Percentiles rank a stretch among this genome's conserved stretches.
Evolutionary conservation across 2,113 vertebrate species (phyloP).

Genomic region (Dicaeum eximium): DNA sequence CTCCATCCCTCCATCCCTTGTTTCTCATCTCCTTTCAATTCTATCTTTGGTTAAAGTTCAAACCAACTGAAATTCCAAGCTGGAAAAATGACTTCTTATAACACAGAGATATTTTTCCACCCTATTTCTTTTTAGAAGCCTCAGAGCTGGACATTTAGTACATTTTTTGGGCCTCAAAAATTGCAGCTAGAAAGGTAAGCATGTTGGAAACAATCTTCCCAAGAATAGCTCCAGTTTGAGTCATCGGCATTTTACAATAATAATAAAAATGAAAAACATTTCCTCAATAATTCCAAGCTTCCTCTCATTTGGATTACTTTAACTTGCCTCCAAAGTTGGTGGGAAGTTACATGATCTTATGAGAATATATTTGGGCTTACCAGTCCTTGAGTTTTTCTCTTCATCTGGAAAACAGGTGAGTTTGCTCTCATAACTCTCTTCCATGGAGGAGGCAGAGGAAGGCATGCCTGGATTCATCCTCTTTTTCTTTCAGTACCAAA

Average conservation of each 20-base stretch:
- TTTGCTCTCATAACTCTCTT: not conserved
- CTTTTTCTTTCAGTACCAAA: not conserved
- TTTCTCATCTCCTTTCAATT: not conserved
- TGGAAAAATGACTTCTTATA: not conserved
- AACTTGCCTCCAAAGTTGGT: not conserved
- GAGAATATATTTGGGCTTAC: not conserved
- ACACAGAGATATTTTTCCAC: not conserved
- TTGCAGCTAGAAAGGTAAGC: not conserved
- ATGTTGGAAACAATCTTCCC: not conserved
- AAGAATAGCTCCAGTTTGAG: not conserved
- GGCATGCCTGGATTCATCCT: not conserved
- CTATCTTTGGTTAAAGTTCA: not conserved
- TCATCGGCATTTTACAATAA: not conserved
- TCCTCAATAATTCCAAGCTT: conserved; percentile 31
- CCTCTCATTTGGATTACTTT: not conserved
- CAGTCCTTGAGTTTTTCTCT: not conserved
- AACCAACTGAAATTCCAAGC: not conserved
- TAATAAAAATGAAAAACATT: conserved; percentile 41
- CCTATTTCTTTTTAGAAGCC: not conserved
- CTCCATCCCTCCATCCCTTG: fast-evolving
- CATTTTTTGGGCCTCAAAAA: not conserved
- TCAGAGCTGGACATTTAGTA: not conserved
- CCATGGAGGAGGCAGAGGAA: not conserved
- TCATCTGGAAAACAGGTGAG: not conserved
- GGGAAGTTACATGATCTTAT: not conserved